These are phyloP conservation scores for Ethmia dodecea DNA, from an alignment of 2,888 invertebrate species.

Conservation along the genomic window DNA sequence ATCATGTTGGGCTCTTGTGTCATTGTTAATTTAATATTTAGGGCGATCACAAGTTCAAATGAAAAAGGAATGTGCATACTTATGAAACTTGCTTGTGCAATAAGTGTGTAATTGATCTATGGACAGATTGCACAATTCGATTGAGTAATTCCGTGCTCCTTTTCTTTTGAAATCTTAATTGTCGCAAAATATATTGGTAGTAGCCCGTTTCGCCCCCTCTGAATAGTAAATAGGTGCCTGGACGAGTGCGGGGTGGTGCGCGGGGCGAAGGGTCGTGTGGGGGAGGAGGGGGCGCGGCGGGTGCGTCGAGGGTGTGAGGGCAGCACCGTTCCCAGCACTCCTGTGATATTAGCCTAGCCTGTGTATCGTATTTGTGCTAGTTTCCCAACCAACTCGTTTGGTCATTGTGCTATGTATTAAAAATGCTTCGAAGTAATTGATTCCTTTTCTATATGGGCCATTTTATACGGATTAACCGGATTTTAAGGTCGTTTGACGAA, in stretches of 20 bases:
- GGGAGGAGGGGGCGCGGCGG: slow-evolving; percentile 21
- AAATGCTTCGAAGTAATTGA: slow-evolving; percentile 43
- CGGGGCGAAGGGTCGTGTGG: slow-evolving; percentile 18
- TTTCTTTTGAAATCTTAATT: slow-evolving; percentile 70
- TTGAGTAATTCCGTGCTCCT: slow-evolving; percentile 41
- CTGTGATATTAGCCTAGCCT: slow-evolving; percentile 78
- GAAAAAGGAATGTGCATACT: slow-evolving; percentile 1
- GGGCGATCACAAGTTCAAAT: slow-evolving; percentile 6
- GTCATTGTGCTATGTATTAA: slow-evolving; percentile 62
- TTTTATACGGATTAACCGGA: slow-evolving; percentile 26
- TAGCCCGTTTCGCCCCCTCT: slow-evolving; percentile 65
- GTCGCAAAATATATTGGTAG: slow-evolving; percentile 70
- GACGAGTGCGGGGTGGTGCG: slow-evolving; percentile 27
- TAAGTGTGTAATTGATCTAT: slow-evolving; percentile 33
- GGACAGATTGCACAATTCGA: slow-evolving; percentile 43
- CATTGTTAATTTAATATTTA: slow-evolving; percentile 26
- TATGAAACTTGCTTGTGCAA: slow-evolving; percentile 43
- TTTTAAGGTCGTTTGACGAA: slow-evolving; percentile 16
- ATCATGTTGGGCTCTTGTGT: slow-evolving; percentile 24
- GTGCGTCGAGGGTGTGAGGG: slow-evolving; percentile 23
- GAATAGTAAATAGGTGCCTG: slow-evolving; percentile 69
- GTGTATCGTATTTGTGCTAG: slow-evolving; percentile 76
- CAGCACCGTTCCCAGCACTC: slow-evolving; percentile 72
- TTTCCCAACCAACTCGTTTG: slow-evolving; percentile 62
- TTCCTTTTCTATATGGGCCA: slow-evolving; percentile 54